Evolutionary conservation across 1,140 invertebrate species (phyloP).

Genomic region (Nephila pilipes): DNA sequence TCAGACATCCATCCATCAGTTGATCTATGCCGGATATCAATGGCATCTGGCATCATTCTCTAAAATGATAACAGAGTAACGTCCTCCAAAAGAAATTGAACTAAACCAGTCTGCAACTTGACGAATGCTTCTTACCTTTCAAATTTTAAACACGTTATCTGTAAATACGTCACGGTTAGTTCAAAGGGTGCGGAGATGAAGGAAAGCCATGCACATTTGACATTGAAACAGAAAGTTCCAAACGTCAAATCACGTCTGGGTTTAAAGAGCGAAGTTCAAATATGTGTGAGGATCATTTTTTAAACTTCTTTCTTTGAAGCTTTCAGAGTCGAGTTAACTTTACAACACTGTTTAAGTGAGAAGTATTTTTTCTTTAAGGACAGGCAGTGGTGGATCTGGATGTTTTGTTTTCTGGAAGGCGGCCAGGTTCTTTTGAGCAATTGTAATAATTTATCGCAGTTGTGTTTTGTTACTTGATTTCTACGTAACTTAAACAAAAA

Average conservation of each 20-base stretch:
- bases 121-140: background rate
- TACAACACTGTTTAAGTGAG: background rate
- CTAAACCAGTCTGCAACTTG: background rate
- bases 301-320: background rate
- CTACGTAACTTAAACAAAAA: too few species aligned
- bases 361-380: background rate
- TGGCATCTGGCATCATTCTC: background rate
- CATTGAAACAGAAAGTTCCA: constrained; percentile 1
- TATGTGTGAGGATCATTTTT: background rate
- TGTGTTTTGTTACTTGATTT: too few species aligned
- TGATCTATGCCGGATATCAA: background rate
- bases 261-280: background rate
- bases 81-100: background rate
- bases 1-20: background rate
- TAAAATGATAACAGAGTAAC: background rate
- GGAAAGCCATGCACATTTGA: background rate
- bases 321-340: background rate
- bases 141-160: background rate
- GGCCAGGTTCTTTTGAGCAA: too few species aligned
- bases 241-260: background rate
- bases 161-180: background rate
- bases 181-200: background rate
- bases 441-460: too few species aligned
- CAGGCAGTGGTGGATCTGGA: background rate
- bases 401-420: background rate